Base-by-base conservation (phyloP, 2,113 vertebrate species). In the Ciconia boyciana region DNA sequence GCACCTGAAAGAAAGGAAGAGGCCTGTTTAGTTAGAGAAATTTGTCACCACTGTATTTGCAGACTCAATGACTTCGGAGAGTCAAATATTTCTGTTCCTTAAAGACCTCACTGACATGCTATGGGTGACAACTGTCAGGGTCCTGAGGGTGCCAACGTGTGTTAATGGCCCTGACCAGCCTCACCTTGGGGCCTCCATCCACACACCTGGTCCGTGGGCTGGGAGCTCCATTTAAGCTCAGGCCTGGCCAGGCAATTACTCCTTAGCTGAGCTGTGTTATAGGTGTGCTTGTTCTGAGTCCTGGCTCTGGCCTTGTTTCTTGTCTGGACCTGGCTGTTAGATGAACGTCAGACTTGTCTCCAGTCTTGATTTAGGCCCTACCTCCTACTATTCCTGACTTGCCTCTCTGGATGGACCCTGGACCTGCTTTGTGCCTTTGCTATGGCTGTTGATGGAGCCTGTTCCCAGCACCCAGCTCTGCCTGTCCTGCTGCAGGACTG, bases 211-310 rank as follows among this genome's bases (percentile, higher is more conserved):
- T 24, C 17, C 2, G 0, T 9, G n/a, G 39, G 52, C 18, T 39
- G 62, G 57, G 24, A 83, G 25, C 44, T 68, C 17, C 16, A 49
- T 49, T 72, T 61, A 65, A 86, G 24, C 54, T 88, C 31, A 36
- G 55, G 20, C 12, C 17, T 64, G 39, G 20, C 0, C 0, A 14
- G 1, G 1, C 0, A 1, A 0, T 2, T 0, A 0, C 0, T 69
- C 0, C 0, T 3, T 32, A 0, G 7, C 1, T 62, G 5, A 80
- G 13, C 0, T 46, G 0, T 3, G 0, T 6, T 70, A 2, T 5
- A 11, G 2, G 3, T 20, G 2, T 39, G 4, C 0, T 49, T 60
- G 3, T 4, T 55, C 55, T 10, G 21, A 16, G 25, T 44, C 1
- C 4, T 64, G 4, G 4, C 0, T 69, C 5, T 46, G 4, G n/a